phyloP scores from a whole-genome alignment of 2,888 invertebrate genomes.

The Eupithecia vulgata region DNA sequence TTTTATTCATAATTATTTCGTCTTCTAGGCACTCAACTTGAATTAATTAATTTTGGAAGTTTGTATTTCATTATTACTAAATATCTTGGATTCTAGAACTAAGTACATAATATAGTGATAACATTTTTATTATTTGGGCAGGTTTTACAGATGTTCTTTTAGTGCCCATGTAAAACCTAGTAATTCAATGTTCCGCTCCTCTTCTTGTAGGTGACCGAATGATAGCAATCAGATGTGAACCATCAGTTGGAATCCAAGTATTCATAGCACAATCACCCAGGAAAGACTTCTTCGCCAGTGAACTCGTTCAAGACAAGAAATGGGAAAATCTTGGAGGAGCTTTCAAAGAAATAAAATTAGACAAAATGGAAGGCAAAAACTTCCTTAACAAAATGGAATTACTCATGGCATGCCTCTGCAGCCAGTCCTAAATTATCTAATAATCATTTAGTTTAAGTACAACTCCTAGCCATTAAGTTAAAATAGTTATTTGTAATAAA shows the following conservation, averaged over 20 bases:
- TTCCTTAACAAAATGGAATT: slow-evolving; percentile 98
- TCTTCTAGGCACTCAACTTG: no score
- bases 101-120: not conserved
- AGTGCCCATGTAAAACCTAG: not conserved
- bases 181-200: slow-evolving; percentile 4
- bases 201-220: slow-evolving; percentile 86
- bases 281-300: slow-evolving; percentile 94
- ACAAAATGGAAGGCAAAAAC: slow-evolving; percentile 98
- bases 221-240: slow-evolving; percentile 95
- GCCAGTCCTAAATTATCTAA: slow-evolving; percentile 79
- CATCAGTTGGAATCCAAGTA: slow-evolving; percentile 94
- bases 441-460: slow-evolving; percentile 46
- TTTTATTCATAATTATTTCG: not conserved
- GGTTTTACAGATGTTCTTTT: not conserved
- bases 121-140: not conserved
- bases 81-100: not conserved
- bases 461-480: slow-evolving; percentile 48
- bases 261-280: slow-evolving; percentile 94
- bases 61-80: no score
- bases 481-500: slow-evolving; percentile 41
- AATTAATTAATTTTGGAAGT: no score
- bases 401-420: slow-evolving; percentile 94
- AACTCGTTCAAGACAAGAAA: slow-evolving; percentile 94
- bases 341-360: slow-evolving; percentile 94
- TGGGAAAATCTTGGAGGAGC: slow-evolving; percentile 98